Evolutionary conservation across 2,797 vertebrate species (phyloP).

Genomic region (Acanthornis magna): DNA sequence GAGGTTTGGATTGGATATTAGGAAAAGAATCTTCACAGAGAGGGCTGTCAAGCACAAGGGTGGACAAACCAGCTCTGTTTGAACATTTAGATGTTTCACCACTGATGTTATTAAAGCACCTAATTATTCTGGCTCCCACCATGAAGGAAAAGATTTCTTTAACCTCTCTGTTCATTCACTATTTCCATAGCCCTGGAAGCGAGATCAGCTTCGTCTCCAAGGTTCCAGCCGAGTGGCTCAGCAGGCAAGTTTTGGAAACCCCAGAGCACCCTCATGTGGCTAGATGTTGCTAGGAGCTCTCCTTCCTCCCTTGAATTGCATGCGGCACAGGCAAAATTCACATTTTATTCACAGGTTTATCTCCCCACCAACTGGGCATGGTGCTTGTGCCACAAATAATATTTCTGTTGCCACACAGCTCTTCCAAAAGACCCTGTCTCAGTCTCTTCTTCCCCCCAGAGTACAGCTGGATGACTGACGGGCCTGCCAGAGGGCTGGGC

Average conservation of each 20-base stretch:
- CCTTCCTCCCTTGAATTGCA: background rate
- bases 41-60: background rate
- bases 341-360: background rate
- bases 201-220: background rate
- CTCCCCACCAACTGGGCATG: background rate
- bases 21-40: background rate
- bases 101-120: background rate
- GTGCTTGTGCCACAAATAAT: background rate
- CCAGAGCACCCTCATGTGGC: constrained; percentile 56
- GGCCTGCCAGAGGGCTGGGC: accelerated
- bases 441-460: background rate
- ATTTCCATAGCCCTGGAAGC: background rate
- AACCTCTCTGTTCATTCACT: background rate
- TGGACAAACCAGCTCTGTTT: background rate
- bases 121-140: background rate
- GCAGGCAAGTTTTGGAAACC: background rate
- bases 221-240: background rate
- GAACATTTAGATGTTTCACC: background rate
- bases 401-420: background rate
- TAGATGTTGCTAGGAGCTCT: background rate
- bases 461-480: background rate
- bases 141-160: background rate
- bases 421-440: background rate
- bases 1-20: background rate
- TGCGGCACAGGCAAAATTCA: background rate